Conservation (phyloP, 2,113 vertebrate species). For the Trinectes maculatus region DNA sequence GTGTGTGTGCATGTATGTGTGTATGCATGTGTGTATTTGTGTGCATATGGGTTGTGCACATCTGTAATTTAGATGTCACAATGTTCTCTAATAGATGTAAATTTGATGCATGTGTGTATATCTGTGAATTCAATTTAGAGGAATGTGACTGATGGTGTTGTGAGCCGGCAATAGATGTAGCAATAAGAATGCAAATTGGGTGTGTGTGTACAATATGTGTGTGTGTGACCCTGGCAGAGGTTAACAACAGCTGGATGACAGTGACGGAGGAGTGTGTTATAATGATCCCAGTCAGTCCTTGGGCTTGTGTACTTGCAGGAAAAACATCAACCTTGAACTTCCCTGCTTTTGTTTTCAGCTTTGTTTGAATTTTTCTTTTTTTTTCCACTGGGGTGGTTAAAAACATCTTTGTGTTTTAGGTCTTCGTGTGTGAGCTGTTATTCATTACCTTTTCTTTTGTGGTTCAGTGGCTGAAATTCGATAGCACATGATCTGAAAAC, state of each 20-base stretch:
- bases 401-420: neutral
- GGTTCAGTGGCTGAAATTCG: too few relatives aligned
- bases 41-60: neutral
- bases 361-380: neutral
- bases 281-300: constrained; percentile 62
- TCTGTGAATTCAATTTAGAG: constrained; percentile 65
- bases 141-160: constrained; percentile 66
- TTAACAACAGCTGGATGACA: constrained; percentile 63
- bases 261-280: constrained; percentile 61
- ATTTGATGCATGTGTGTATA: constrained; percentile 62
- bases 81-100: constrained; percentile 59
- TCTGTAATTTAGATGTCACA: constrained; percentile 50
- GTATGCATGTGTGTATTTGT: constrained; percentile 5
- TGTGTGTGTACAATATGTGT: constrained; percentile 38
- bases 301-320: constrained; percentile 15
- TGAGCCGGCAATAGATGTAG: constrained; percentile 41
- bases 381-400: neutral
- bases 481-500: too few relatives aligned
- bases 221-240: constrained; percentile 63
- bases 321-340: constrained; percentile 55
- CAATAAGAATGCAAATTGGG: constrained; percentile 71
- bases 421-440: too few relatives aligned
- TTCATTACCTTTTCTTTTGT: too few relatives aligned
- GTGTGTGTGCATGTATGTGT: neutral
- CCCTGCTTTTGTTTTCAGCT: constrained; percentile 22